These are phyloP conservation scores for Chelonia mydas DNA, from an alignment of 2,797 vertebrate genomes.

Conservation along the genomic window DNA sequence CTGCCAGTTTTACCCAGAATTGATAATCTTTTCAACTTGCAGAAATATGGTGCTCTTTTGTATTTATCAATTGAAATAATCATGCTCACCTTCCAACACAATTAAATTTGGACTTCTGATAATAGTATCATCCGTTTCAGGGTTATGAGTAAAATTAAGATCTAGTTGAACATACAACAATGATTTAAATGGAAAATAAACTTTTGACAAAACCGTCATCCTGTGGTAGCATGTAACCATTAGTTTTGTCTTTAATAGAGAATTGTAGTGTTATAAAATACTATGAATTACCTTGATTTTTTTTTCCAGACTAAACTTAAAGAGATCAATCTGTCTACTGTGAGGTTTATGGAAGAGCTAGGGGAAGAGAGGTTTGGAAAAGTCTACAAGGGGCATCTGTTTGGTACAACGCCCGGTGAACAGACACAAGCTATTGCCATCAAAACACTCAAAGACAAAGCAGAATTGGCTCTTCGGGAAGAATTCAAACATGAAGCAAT, in stretches of 20 bases:
- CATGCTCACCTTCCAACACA: background rate
- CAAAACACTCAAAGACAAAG: slow-evolving; percentile 96
- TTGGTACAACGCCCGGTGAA: slow-evolving; percentile 89
- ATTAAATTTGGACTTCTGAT: slow-evolving; percentile 22
- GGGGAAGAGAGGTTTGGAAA: slow-evolving; percentile 98
- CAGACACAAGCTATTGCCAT: slow-evolving; percentile 94
- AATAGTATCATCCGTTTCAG: background rate
- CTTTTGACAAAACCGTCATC: slow-evolving; percentile 16
- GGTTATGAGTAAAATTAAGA: slow-evolving; percentile 20
- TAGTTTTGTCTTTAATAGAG: background rate
- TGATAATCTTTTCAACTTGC: background rate
- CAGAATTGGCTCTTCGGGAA: slow-evolving; percentile 88
- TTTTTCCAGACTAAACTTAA: slow-evolving; percentile 88
- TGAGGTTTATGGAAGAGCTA: slow-evolving; percentile 96
- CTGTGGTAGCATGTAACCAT: background rate
- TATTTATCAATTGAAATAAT: slow-evolving; percentile 8
- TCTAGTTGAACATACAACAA: background rate
- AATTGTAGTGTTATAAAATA: background rate
- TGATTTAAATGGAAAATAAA: background rate
- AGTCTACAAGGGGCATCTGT: slow-evolving; percentile 96
- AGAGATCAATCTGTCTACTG: slow-evolving; percentile 92
- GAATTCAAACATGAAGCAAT: slow-evolving; percentile 95
- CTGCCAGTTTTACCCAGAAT: background rate
- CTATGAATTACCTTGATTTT: background rate
- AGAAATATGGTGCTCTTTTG: background rate